Conservation (phyloP, 2,888 invertebrate species). For the Athetis lepigone region DNA sequence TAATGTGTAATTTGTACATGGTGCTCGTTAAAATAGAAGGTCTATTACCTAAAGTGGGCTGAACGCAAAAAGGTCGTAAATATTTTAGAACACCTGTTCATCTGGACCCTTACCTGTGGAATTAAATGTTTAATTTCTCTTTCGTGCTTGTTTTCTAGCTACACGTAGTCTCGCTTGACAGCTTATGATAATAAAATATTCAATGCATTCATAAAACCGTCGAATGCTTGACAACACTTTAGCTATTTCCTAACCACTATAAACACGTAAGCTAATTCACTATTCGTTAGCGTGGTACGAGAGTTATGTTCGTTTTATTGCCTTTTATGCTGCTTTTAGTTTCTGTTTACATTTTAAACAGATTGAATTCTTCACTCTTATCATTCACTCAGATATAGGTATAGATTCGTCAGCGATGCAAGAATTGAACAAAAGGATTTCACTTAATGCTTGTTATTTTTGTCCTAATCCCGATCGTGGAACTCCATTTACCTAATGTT, state of each 20-base stretch:
- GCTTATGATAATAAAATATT: constrained; percentile 36
- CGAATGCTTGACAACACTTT: constrained; percentile 35
- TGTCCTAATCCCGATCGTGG: constrained; percentile 4
- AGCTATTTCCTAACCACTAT: constrained; percentile 48
- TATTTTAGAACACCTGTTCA: constrained; percentile 50
- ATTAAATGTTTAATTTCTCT: constrained; percentile 37
- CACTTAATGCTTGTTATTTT: constrained; percentile 32
- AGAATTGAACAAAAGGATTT: constrained; percentile 10
- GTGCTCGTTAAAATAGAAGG: constrained; percentile 39
- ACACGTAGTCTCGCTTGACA: constrained; percentile 21
- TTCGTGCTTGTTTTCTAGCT: constrained; percentile 26
- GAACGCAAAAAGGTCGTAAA: constrained; percentile 54
- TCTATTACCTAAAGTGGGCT: constrained; percentile 48
- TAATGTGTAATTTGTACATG: constrained; percentile 66
- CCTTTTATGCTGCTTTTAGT: constrained; percentile 8
- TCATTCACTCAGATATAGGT: neutral
- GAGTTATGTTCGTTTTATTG: constrained; percentile 27
- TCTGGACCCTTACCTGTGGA: constrained; percentile 20
- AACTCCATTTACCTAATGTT: constrained; percentile 22
- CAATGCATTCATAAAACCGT: constrained; percentile 41
- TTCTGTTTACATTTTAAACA: constrained; percentile 15
- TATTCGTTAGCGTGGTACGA: constrained; percentile 7
- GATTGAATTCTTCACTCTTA: constrained; percentile 5
- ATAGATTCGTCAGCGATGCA: neutral
- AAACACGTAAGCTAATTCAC: constrained; percentile 29